Evolutionary conservation across 23 tunicate genomes (phyloP).

Genomic region (Aplidium turbinatum): DNA sequence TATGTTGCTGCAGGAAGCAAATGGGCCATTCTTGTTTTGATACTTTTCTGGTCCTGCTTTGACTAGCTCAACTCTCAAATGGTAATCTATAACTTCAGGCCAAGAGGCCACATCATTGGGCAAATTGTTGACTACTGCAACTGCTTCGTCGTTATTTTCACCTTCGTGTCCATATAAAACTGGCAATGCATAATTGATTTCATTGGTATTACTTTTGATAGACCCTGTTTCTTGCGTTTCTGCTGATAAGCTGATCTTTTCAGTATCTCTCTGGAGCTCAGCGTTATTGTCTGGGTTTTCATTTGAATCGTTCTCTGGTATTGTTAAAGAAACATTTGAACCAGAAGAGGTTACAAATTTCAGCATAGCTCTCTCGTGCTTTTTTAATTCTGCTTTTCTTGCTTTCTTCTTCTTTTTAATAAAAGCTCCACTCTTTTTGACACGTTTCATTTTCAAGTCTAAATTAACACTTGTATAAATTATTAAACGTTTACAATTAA

Average conservation of each 20-base stretch:
- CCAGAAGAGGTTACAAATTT: constrained; percentile 43
- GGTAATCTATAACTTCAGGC: constrained; percentile 54
- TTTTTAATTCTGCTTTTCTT: constrained; percentile 35
- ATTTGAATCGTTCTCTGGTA: constrained; percentile 52
- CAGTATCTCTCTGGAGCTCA: constrained; percentile 50
- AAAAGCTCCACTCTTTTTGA: constrained; percentile 38
- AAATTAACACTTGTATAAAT: constrained; percentile 26
- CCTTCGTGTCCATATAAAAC: constrained; percentile 30
- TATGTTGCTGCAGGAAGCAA: constrained; percentile 34
- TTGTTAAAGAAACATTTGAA: constrained; percentile 56
- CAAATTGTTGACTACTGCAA: constrained; percentile 58
- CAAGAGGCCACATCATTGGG: constrained; percentile 51
- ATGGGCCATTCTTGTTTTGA: constrained; percentile 43
- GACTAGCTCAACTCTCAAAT: constrained; percentile 58
- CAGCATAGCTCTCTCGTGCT: constrained; percentile 39
- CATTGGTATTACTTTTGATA: constrained; percentile 54
- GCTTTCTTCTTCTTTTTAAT: neutral
- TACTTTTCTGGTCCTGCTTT: constrained; percentile 60
- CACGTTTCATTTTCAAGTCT: constrained; percentile 32
- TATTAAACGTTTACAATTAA: no score
- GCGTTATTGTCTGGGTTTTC: constrained; percentile 57
- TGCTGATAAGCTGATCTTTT: constrained; percentile 58
- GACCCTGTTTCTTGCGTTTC: constrained; percentile 52
- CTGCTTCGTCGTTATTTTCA: constrained; percentile 60
- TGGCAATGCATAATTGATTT: constrained; percentile 59